These are phyloP conservation scores for Drosophila rhopaloa DNA, from an alignment of 1,140 invertebrate genomes.

Conservation along the genomic window DNA sequence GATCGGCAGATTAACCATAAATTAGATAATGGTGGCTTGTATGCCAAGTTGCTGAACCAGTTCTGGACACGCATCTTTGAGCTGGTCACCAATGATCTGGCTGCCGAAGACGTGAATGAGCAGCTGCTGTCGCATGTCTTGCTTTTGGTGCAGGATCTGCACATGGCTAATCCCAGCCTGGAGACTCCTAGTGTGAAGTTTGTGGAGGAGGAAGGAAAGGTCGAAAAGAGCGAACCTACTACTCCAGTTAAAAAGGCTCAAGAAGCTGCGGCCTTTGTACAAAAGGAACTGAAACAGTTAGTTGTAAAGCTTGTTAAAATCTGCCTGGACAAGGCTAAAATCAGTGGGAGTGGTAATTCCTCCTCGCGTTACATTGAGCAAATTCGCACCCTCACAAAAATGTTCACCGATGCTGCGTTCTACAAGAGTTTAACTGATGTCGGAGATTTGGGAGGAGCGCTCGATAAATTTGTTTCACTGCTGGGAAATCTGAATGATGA, in stretches of 20 bases:
- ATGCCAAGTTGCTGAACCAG: conserved; percentile 84
- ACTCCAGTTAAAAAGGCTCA: conserved; percentile 58
- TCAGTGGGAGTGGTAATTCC: conserved; percentile 19
- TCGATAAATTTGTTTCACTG: conserved; percentile 85
- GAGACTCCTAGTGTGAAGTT: conserved; percentile 74
- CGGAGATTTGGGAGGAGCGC: conserved; percentile 84
- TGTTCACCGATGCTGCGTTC: conserved; percentile 68
- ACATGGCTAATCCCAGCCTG: conserved; percentile 69
- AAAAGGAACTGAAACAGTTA: conserved; percentile 85
- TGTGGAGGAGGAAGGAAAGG: conserved; percentile 9
- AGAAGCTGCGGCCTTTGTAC: conserved; percentile 59
- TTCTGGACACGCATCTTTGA: conserved; percentile 86
- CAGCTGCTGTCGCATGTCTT: conserved; percentile 60
- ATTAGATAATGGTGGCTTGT: conserved; percentile 73
- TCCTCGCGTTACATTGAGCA: conserved; percentile 55
- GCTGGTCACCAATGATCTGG: conserved; percentile 83
- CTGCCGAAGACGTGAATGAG: conserved; percentile 51
- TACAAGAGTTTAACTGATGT: conserved; percentile 58
- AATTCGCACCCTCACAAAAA: conserved; percentile 61
- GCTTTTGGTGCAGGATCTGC: conserved; percentile 66
- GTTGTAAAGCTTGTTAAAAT: conserved; percentile 85
- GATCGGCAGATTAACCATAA: conserved; percentile 84
- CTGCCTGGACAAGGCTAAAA: conserved; percentile 81
- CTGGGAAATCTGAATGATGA: conserved; percentile 82
- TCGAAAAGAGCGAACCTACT: conserved; percentile 24